Percentiles rank a stretch among this genome's conserved stretches.
Conservation (phyloP, 2,888 invertebrate species). For the Erpobdella octoculata region DNA sequence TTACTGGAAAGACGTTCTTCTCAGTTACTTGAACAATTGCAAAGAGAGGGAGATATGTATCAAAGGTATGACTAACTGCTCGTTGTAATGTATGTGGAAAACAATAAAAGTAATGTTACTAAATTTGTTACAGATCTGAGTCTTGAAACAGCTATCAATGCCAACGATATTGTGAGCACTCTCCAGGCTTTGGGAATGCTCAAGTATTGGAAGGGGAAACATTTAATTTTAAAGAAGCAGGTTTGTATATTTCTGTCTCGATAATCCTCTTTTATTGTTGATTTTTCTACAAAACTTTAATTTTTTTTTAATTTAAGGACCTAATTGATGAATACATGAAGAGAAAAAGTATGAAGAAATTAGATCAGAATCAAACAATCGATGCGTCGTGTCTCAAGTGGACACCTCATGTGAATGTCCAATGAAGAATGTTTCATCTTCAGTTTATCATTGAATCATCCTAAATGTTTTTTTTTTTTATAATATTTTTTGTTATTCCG, state of each 20-base stretch:
- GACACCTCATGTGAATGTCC: conserved; percentile 60
- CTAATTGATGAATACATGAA: conserved; percentile 85
- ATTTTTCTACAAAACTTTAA: not conserved
- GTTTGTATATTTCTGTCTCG: not conserved
- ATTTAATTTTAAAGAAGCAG: conserved; percentile 87
- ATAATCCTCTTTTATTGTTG: not conserved
- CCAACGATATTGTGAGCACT: conserved; percentile 94
- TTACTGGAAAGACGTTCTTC: conserved; percentile 93
- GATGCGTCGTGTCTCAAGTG: conserved; percentile 79
- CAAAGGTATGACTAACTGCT: conserved; percentile 55
- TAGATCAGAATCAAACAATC: conserved; percentile 70
- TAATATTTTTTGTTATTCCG: too few relatives aligned
- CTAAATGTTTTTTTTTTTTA: too few relatives aligned
- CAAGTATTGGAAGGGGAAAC: conserved; percentile 98
- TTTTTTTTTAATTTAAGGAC: conserved; percentile 59
- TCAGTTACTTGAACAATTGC: conserved; percentile 80
- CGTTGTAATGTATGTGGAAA: not conserved
- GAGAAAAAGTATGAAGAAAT: conserved; percentile 67
- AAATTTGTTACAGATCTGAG: conserved; percentile 59
- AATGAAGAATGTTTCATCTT: conserved; percentile 2
- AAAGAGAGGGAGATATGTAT: conserved; percentile 81
- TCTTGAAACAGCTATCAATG: conserved; percentile 87
- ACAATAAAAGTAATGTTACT: not conserved
- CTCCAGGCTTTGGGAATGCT: conserved; percentile 90
- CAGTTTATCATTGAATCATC: too few relatives aligned